A percentile compares a stretch with the other conserved stretches of the same genome.
phyloP scores from a whole-genome alignment of 1,140 invertebrate genomes.

The Atta texana region DNA sequence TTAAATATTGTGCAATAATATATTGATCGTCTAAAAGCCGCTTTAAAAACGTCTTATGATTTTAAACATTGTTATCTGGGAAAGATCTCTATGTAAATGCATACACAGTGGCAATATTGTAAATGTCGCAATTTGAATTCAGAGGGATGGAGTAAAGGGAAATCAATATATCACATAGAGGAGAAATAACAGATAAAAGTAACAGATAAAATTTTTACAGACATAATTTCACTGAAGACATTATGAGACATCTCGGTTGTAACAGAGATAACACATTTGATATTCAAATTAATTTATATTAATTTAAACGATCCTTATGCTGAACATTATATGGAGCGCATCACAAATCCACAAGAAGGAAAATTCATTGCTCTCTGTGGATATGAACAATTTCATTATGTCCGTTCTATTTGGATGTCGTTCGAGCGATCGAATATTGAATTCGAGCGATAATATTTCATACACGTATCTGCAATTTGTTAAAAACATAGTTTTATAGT shows the following conservation, averaged over 20 bases:
- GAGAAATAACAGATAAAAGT: slow-evolving; percentile 13
- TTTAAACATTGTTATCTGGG: no score
- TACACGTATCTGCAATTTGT: slow-evolving; percentile 74
- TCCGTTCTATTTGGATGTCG: slow-evolving; percentile 20
- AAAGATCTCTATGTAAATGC: slow-evolving; percentile 14
- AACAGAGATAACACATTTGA: slow-evolving; percentile 25
- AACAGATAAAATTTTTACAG: slow-evolving; percentile 8
- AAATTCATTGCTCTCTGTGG: slow-evolving; percentile 31
- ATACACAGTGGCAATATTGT: neutral
- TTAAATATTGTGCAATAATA: no score
- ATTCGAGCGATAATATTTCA: slow-evolving; percentile 61
- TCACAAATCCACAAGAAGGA: neutral
- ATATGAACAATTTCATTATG: slow-evolving; percentile 41
- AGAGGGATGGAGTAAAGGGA: neutral
- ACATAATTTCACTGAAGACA: slow-evolving; percentile 31
- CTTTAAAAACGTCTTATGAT: no score
- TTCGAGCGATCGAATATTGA: slow-evolving; percentile 42
- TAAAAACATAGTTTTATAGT: slow-evolving; percentile 84
- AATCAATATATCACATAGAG: no score
- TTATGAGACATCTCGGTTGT: slow-evolving; percentile 19
- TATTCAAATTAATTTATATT: slow-evolving; percentile 49
- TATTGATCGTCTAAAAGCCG: no score
- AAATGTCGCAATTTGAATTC: slow-evolving; percentile 1
- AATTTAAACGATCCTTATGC: slow-evolving; percentile 53
- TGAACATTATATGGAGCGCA: slow-evolving; percentile 35